These are phyloP conservation scores for Ptilodon capucinus DNA, from an alignment of 2,888 invertebrate species.

Conservation along the genomic window DNA sequence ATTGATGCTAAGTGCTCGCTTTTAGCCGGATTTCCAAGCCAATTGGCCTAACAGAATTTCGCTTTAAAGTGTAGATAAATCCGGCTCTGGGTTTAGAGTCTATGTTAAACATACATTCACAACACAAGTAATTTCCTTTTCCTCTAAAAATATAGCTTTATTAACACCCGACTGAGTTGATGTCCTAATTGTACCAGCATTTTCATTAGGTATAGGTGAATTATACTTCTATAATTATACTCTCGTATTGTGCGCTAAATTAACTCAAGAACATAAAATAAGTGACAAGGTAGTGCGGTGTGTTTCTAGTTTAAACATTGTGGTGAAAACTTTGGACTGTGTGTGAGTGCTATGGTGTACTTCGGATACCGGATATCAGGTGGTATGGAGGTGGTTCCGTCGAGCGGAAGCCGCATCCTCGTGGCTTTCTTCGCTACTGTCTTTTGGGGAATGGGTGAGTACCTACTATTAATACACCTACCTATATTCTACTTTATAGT, in stretches of 20 bases:
- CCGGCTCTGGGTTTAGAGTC: background rate
- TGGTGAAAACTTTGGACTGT: background rate
- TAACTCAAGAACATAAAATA: constrained; percentile 8
- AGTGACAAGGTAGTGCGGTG: too few relatives aligned
- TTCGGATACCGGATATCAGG: constrained; percentile 48
- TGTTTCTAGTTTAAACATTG: too few relatives aligned
- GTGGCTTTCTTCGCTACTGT: constrained; percentile 74
- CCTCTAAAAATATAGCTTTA: background rate
- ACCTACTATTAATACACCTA: background rate
- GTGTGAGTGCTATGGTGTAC: constrained; percentile 24
- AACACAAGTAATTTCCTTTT: constrained; percentile 5
- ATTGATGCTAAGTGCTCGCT: background rate
- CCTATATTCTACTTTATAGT: background rate
- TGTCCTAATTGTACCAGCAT: background rate
- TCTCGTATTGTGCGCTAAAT: constrained; percentile 37
- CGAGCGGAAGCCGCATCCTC: constrained; percentile 68
- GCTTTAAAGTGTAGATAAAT: background rate
- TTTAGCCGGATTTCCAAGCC: background rate
- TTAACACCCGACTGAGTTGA: background rate
- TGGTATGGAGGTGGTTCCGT: constrained; percentile 69
- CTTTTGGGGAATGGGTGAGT: constrained; percentile 78
- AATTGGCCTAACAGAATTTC: background rate
- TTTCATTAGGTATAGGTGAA: constrained; percentile 36
- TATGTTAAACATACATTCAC: too few relatives aligned
- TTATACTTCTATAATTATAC: too few relatives aligned